Conservation (phyloP, 2,888 invertebrate species). For the Tetragonisca angustula region DNA sequence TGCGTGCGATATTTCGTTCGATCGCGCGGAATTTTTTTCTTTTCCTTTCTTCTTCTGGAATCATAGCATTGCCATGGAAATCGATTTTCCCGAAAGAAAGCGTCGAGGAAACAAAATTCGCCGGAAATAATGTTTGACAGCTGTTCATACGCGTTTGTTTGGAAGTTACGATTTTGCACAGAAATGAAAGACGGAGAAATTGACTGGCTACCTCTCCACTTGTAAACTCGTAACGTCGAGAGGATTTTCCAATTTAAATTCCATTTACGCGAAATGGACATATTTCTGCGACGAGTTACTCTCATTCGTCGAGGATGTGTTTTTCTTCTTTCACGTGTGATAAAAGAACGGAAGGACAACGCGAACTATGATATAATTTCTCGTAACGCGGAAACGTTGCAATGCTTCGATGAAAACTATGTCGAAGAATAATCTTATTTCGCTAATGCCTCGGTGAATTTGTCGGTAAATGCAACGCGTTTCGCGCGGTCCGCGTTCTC, state of each 20-base stretch:
- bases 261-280: background rate
- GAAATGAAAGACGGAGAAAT: background rate
- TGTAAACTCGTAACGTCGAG: background rate
- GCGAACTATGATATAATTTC: background rate
- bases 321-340: background rate
- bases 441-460: background rate
- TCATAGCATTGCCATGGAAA: background rate
- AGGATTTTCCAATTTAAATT: slow-evolving; percentile 1
- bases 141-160: background rate
- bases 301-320: background rate
- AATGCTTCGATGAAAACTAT: background rate
- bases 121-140: no score
- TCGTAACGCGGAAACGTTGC: background rate
- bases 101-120: background rate
- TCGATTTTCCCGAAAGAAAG: background rate
- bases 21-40: background rate
- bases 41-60: background rate
- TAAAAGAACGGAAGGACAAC: background rate
- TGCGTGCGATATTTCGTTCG: background rate
- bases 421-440: background rate
- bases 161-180: background rate
- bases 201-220: background rate
- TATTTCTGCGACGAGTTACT: background rate
- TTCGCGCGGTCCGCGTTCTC: background rate
- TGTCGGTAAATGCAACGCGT: background rate